Evolutionary conservation across 2,888 invertebrate genomes (phyloP).

Genomic region (Drosophila fungiperda): DNA sequence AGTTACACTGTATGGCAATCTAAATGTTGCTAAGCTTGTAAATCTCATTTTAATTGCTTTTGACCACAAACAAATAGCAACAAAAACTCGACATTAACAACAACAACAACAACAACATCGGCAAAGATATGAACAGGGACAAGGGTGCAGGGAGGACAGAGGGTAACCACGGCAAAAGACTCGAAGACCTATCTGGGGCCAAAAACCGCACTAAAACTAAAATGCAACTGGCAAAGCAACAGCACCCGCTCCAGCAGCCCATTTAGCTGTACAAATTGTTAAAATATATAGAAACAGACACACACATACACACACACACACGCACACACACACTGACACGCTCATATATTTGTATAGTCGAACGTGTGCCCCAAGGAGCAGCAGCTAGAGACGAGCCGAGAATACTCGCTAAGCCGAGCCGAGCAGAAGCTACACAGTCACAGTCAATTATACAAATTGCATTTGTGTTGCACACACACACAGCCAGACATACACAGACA

Average conservation of each 20-base stretch:
- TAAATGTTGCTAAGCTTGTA: conserved; percentile 57
- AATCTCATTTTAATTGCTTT: conserved; percentile 80
- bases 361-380: conserved; percentile 38
- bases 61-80: conserved; percentile 74
- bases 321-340: conserved; percentile 10
- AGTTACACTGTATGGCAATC: conserved; percentile 16
- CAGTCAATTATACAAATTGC: conserved; percentile 81
- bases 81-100: conserved; percentile 49
- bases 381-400: conserved; percentile 11
- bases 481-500: not conserved
- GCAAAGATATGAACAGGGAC: too few species aligned
- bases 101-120: conserved; percentile 2
- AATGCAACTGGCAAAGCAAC: conserved; percentile 42
- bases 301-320: not conserved
- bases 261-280: conserved; percentile 62
- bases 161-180: conserved; percentile 27
- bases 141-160: not conserved
- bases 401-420: conserved; percentile 14
- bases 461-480: conserved; percentile 56
- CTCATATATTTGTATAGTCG: conserved; percentile 45
- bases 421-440: conserved; percentile 64
- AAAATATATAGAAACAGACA: conserved; percentile 60
- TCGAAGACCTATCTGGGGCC: conserved; percentile 25
- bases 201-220: conserved; percentile 68
- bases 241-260: conserved; percentile 22